Evolutionary conservation across 1,140 invertebrate genomes (phyloP).

Genomic region (Bathynomus jamesi): DNA sequence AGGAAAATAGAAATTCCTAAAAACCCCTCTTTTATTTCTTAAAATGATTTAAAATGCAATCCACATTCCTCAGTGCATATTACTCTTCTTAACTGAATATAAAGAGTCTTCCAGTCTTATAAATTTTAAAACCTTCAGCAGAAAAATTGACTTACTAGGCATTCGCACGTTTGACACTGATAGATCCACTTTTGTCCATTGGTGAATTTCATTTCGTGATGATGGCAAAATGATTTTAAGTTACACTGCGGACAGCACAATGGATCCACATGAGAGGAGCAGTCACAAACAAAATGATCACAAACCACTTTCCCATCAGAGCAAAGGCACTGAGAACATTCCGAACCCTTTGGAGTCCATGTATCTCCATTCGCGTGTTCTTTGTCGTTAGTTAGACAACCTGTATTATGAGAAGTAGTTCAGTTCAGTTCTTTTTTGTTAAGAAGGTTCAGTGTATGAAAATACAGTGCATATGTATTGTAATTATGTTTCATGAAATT

Average conservation of each 20-base stretch:
- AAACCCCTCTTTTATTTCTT: background rate
- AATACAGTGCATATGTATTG: no score
- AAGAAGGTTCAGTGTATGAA: no score
- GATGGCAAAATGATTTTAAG: conserved; percentile 57
- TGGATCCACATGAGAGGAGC: conserved; percentile 43
- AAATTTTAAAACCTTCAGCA: background rate
- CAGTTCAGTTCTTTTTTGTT: no score
- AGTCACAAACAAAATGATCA: conserved; percentile 54
- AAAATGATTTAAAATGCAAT: background rate
- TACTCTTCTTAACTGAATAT: background rate
- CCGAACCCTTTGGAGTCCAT: conserved; percentile 47
- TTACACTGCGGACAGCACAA: conserved; percentile 62
- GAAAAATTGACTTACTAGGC: conserved; percentile 53
- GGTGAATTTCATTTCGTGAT: conserved; percentile 62
- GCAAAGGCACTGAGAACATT: conserved; percentile 56
- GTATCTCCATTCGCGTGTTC: conserved; percentile 53
- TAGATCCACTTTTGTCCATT: conserved; percentile 79
- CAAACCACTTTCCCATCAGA: conserved; percentile 57
- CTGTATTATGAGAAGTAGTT: conserved; percentile 42
- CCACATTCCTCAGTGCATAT: background rate
- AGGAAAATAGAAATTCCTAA: conserved; percentile 22
- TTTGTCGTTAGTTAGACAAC: conserved; percentile 54
- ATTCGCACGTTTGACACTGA: conserved; percentile 83
- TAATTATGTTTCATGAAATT: no score
- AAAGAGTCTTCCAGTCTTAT: background rate